These are phyloP conservation scores for Hemiprocne comata DNA, from an alignment of 2,113 vertebrate species.

Conservation along the genomic window DNA sequence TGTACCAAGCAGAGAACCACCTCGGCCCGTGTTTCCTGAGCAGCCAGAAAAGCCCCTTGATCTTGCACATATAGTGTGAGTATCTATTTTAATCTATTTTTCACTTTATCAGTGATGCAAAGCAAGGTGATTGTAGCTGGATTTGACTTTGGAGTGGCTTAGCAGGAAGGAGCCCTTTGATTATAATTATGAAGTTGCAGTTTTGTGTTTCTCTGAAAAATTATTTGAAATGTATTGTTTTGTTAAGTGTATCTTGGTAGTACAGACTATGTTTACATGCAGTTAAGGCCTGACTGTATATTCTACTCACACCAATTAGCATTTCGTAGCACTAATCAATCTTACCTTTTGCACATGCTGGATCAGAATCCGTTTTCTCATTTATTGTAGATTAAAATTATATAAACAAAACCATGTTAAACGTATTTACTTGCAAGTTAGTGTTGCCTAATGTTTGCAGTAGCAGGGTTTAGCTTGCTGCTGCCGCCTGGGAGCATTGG, in stretches of 20 bases:
- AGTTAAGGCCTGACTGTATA: neutral
- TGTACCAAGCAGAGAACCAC: conserved; percentile 92
- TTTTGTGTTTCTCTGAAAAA: neutral
- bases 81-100: neutral
- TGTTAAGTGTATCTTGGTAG: too few relatives aligned
- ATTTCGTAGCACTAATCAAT: accelerated
- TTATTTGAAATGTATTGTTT: accelerated
- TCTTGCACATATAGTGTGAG: conserved; percentile 91
- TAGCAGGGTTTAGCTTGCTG: neutral
- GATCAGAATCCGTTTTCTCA: neutral
- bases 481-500: neutral
- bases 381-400: neutral
- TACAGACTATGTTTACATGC: neutral
- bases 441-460: neutral
- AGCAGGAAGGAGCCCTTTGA: neutral
- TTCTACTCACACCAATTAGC: neutral
- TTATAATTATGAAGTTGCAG: accelerated
- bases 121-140: neutral
- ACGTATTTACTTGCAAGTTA: accelerated
- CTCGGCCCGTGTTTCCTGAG: conserved; percentile 93
- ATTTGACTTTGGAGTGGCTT: accelerated
- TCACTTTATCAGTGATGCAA: accelerated
- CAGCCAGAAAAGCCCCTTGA: conserved; percentile 93
- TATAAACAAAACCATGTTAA: accelerated
- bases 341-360: accelerated